A percentile compares a stretch with the other conserved stretches of the same genome.
phyloP scores from a whole-genome alignment of 2,797 vertebrate species.

The Sibirionetta formosa region DNA sequence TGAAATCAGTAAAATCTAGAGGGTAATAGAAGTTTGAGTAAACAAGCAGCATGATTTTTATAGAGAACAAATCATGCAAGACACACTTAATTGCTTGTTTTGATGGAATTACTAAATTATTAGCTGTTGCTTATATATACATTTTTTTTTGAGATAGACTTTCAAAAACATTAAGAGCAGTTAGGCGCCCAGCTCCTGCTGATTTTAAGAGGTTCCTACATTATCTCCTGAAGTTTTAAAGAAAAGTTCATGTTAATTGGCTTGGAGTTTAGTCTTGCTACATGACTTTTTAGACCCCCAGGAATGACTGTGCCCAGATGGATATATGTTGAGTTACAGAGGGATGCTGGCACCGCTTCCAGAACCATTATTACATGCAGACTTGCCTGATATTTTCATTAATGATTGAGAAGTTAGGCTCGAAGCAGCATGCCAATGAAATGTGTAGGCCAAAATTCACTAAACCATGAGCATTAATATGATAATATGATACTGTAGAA shows the following conservation, averaged over 20 bases:
- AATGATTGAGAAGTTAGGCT: background rate
- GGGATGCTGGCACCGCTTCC: background rate
- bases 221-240: slow-evolving; percentile 62
- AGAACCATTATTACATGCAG: background rate
- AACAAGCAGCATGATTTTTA: slow-evolving; percentile 72
- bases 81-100: slow-evolving; percentile 77
- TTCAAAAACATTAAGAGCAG: slow-evolving; percentile 7
- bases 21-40: slow-evolving; percentile 67
- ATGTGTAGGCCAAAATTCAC: background rate
- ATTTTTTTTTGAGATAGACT: slow-evolving; percentile 25
- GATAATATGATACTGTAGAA: background rate
- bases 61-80: slow-evolving; percentile 70
- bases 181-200: background rate
- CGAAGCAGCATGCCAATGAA: background rate
- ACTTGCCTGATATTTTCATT: slow-evolving; percentile 18
- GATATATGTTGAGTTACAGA: background rate
- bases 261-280: slow-evolving; percentile 51
- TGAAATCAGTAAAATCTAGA: slow-evolving; percentile 70
- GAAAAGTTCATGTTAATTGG: slow-evolving; percentile 66
- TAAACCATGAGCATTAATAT: background rate
- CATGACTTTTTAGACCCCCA: background rate
- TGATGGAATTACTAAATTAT: slow-evolving; percentile 74
- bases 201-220: slow-evolving; percentile 52
- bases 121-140: slow-evolving; percentile 25
- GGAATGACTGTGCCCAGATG: background rate